A percentile compares a stretch with the other conserved stretches of the same genome.
Conservation (phyloP, 2,888 invertebrate species). For the Alloplasta piceator region DNA sequence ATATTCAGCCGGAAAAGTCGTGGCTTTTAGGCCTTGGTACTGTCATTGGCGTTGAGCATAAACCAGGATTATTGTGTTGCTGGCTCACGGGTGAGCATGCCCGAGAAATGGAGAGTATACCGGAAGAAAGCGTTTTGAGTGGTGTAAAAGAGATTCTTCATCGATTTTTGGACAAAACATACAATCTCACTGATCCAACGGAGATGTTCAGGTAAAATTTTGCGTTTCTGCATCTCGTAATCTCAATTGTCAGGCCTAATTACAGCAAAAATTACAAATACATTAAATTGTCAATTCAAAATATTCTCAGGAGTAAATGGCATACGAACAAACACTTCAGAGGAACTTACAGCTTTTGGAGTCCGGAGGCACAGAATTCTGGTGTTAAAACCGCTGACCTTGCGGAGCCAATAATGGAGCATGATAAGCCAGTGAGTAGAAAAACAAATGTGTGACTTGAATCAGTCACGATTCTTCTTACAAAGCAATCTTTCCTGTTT, state of each 20-base stretch:
- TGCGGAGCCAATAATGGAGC: constrained; percentile 83
- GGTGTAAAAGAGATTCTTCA: constrained; percentile 83
- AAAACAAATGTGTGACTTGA: not conserved
- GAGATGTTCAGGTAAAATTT: constrained; percentile 74
- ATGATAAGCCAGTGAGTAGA: constrained; percentile 79
- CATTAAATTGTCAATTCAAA: not conserved
- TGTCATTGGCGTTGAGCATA: constrained; percentile 86
- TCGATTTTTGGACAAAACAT: constrained; percentile 84
- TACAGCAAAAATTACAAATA: too few species aligned
- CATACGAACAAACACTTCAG: constrained; percentile 87
- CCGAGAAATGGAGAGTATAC: constrained; percentile 86
- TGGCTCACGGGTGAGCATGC: constrained; percentile 88
- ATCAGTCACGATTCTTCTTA: not conserved
- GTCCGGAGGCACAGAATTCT: constrained; percentile 83
- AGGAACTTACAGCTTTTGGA: constrained; percentile 89
- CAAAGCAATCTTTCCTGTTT: not conserved
- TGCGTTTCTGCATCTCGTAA: not conserved
- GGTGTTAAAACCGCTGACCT: constrained; percentile 84
- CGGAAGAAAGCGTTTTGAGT: constrained; percentile 84
- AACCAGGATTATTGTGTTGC: constrained; percentile 86
- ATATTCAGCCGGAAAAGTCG: constrained; percentile 78
- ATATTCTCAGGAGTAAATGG: constrained; percentile 87
- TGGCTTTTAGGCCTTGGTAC: constrained; percentile 88
- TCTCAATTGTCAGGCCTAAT: not conserved
- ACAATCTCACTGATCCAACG: constrained; percentile 84